These are phyloP conservation scores for Raja brachyura DNA, from an alignment of 2,113 vertebrate genomes.

Conservation along the genomic window DNA sequence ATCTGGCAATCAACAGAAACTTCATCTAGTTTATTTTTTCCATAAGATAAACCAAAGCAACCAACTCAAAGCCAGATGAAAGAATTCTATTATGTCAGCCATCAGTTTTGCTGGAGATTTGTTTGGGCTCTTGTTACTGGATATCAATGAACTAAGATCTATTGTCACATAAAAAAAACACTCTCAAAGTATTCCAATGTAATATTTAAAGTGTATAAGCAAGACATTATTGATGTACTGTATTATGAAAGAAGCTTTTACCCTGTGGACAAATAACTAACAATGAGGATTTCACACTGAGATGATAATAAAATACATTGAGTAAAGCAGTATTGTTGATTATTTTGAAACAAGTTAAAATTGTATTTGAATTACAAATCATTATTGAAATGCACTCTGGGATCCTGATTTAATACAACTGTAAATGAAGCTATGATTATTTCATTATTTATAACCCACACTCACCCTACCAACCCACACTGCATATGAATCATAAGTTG, in stretches of 20 bases:
- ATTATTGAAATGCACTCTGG: background rate
- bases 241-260: background rate
- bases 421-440: background rate
- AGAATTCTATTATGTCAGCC: background rate
- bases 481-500: background rate
- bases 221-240: background rate
- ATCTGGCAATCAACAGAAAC: background rate
- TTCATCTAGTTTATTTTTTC: background rate
- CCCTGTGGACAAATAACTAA: background rate
- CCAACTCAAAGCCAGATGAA: background rate
- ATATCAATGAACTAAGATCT: background rate
- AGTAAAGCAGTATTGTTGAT: background rate
- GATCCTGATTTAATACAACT: background rate
- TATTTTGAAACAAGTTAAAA: background rate
- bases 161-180: background rate
- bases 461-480: background rate
- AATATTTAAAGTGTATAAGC: background rate
- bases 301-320: background rate
- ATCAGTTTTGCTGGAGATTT: background rate
- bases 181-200: background rate
- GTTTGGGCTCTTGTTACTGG: background rate
- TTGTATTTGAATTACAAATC: slow-evolving; percentile 25
- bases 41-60: background rate
- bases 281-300: background rate
- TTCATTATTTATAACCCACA: background rate